Percentiles rank a stretch among this genome's conserved stretches.
Conservation (phyloP, 2,888 invertebrate genomes). For the Bursaphelenchus okinawaensis region DNA sequence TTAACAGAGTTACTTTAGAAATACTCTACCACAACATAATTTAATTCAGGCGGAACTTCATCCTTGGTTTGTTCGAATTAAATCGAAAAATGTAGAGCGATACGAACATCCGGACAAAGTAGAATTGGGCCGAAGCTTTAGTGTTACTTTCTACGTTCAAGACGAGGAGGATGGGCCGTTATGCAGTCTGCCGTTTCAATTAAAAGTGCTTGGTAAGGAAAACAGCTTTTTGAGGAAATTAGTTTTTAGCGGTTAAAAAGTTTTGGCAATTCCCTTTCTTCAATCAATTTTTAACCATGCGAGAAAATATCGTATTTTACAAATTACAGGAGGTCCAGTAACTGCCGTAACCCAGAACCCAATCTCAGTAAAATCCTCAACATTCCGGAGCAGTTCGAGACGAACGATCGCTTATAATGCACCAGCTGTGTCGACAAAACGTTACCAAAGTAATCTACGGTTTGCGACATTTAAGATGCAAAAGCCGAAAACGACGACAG, state of each 20-base stretch:
- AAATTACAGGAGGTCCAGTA: not conserved
- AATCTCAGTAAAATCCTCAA: not conserved
- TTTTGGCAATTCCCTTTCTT: no score
- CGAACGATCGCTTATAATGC: not conserved
- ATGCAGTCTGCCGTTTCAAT: not conserved
- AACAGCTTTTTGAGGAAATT: no score
- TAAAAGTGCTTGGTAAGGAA: not conserved
- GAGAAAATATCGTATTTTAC: no score
- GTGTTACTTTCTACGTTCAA: slow-evolving; percentile 1
- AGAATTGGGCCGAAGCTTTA: slow-evolving; percentile 1
- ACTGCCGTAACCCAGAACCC: not conserved
- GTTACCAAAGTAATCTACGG: slow-evolving; percentile 1
- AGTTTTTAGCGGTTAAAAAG: no score
- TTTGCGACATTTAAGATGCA: slow-evolving; percentile 21
- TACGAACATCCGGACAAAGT: slow-evolving; percentile 13
- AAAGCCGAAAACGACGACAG: not conserved
- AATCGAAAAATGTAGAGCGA: slow-evolving; percentile 2
- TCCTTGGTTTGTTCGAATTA: slow-evolving; percentile 4
- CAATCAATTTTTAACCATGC: no score
- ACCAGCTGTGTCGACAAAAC: not conserved
- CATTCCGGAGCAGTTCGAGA: not conserved
- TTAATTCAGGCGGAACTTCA: slow-evolving; percentile 8
- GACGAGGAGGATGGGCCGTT: slow-evolving; percentile 5
- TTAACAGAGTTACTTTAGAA: no score
- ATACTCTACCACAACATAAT: no score